phyloP scores from a whole-genome alignment of 2,888 invertebrate species.

The Lasioglossum zephyrum region DNA sequence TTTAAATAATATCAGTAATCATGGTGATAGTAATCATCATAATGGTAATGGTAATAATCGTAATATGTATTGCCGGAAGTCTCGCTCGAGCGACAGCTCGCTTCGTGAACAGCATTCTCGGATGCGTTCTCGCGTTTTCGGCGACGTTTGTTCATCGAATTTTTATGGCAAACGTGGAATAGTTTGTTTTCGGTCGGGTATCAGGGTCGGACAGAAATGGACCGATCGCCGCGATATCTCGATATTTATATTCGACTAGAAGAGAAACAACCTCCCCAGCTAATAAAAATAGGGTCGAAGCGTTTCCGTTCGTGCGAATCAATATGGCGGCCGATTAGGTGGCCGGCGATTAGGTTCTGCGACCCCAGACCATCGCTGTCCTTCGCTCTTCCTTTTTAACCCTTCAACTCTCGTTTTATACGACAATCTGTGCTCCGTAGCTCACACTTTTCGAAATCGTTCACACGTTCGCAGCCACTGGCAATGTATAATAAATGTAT shows the following conservation, averaged over 20 bases:
- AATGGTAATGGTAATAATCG: slow-evolving; percentile 70
- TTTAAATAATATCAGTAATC: slow-evolving; percentile 71
- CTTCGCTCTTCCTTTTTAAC: slow-evolving; percentile 14
- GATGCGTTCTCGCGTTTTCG: slow-evolving; percentile 44
- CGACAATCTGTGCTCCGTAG: background rate
- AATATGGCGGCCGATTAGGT: slow-evolving; percentile 7
- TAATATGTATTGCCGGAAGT: slow-evolving; percentile 73
- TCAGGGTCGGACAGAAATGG: slow-evolving; percentile 47
- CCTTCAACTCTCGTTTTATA: slow-evolving; percentile 29
- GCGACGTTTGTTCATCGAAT: slow-evolving; percentile 42
- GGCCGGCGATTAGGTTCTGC: slow-evolving; percentile 1
- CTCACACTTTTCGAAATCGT: background rate
- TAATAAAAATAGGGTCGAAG: slow-evolving; percentile 37
- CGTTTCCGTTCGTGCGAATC: background rate
- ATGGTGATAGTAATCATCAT: slow-evolving; percentile 57
- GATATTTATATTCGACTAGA: slow-evolving; percentile 9
- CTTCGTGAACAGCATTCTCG: slow-evolving; percentile 57
- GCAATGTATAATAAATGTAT: too few relatives aligned
- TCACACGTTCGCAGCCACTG: background rate
- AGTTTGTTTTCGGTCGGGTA: slow-evolving; percentile 11
- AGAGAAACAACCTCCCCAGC: slow-evolving; percentile 1
- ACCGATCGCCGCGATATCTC: slow-evolving; percentile 38
- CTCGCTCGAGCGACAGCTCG: slow-evolving; percentile 65
- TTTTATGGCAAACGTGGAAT: slow-evolving; percentile 11
- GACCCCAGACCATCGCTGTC: slow-evolving; percentile 45